Base-by-base conservation (phyloP, 2,113 vertebrate species). In the Percopsis transmontana region DNA sequence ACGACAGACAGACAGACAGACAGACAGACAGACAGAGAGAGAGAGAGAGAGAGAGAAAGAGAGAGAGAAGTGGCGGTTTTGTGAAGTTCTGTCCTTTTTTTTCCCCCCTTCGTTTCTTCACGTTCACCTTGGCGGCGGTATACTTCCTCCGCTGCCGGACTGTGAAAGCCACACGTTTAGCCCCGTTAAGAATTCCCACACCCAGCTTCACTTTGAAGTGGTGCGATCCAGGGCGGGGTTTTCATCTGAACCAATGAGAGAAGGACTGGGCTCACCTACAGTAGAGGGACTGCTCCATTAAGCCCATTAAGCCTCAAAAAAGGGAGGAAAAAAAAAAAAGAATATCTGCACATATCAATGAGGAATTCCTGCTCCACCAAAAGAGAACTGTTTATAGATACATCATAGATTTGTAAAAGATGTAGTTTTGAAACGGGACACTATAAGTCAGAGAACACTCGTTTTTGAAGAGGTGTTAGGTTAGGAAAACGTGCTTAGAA, bases 331-430 rank as follows among this genome's bases (percentile, higher is more conserved):
- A 20, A 52, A 13, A 47, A 47, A 13, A 6, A 42, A 0, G 13
- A 47, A 88, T 81, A 89, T 91, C 81, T 74, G 87, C 83, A 92
- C 92, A 92, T 92, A 92, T 93, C 90, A 90, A 67, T 62, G 72
- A 62, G 75, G 57, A 73, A 84, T 80, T 75, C 81, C 77, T 83
- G 76, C 79, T 76, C 80, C 81, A 74, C 82, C 73, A 73, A 77
- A 78, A 75, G 60, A 77, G 58, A 84, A 79, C 52, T 82, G 76
- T 81, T 83, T 76, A 71, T 77, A 81, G 83, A 85, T 69, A 85
- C 70, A 62, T 84, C 73, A 53, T 87, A 80, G 82, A 88, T 86
- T 88, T 83, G 63, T 83, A 74, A 57, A 79, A 81, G 74, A 69
- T 87, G 74, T 86, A 69, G 79, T 82, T 91, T 80, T 79, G 60